Percentiles rank a stretch among this genome's conserved stretches.
Evolutionary conservation across 2,797 vertebrate species (phyloP).

Genomic region (Craterocephalus amniculus): DNA sequence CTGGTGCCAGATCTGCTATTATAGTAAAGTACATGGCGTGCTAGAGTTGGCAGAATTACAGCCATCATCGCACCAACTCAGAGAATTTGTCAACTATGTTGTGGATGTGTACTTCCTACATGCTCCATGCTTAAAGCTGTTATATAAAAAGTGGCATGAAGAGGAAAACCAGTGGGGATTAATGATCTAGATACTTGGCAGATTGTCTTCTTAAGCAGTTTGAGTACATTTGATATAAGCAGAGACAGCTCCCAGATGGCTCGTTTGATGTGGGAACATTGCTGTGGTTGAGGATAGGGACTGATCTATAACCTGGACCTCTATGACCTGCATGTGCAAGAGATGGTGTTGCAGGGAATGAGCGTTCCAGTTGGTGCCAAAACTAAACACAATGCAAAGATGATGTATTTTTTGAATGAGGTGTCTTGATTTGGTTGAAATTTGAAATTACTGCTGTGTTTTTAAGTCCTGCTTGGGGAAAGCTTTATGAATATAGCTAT

Average conservation of each 20-base stretch:
- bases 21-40: slow-evolving; percentile 55
- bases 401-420: neutral
- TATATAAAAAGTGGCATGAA: neutral
- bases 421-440: neutral
- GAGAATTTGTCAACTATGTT: slow-evolving; percentile 31
- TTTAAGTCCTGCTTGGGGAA: too few relatives aligned
- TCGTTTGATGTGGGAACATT: neutral
- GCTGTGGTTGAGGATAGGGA: neutral
- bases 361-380: neutral
- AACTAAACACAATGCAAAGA: too few relatives aligned
- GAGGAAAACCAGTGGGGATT: neutral
- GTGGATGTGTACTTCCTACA: slow-evolving; percentile 16
- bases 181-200: neutral
- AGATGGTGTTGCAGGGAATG: neutral
- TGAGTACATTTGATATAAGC: neutral
- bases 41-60: slow-evolving; percentile 50
- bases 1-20: slow-evolving; percentile 57
- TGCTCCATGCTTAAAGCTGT: slow-evolving; percentile 2
- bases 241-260: neutral
- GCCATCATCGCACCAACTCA: slow-evolving; percentile 34
- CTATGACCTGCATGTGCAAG: neutral
- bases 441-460: neutral
- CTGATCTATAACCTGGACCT: neutral
- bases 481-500: too few relatives aligned
- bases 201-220: neutral